Percentiles rank a stretch among this genome's conserved stretches.
Evolutionary conservation across 2,113 vertebrate species (phyloP).

Genomic region (Colistium nudipinnis): DNA sequence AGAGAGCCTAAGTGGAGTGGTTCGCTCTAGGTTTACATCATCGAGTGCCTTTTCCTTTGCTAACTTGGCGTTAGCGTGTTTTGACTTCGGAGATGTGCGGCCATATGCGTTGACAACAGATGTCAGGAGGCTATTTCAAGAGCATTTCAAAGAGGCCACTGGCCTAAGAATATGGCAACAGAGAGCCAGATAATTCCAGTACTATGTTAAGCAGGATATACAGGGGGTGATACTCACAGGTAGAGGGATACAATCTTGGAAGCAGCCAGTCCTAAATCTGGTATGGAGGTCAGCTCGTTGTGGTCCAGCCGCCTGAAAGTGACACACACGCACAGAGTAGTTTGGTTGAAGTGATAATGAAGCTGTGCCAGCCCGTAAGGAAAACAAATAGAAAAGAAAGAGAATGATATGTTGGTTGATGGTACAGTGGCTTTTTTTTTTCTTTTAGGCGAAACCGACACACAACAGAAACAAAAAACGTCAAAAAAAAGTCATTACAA

Average conservation of each 20-base stretch:
- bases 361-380: neutral
- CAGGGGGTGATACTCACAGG: constrained; percentile 86
- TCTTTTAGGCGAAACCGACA: too few species aligned
- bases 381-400: neutral
- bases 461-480: neutral
- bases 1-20: constrained; percentile 13
- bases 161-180: constrained; percentile 49
- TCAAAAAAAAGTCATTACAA: neutral
- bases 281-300: constrained; percentile 90
- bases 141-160: constrained; percentile 53
- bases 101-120: constrained; percentile 26
- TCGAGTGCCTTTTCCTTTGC: neutral
- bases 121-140: constrained; percentile 58
- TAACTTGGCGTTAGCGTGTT: constrained; percentile 16
- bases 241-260: constrained; percentile 82
- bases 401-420: neutral
- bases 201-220: constrained; percentile 23
- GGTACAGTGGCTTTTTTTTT: neutral
- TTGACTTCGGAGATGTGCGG: constrained; percentile 27
- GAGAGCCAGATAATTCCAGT: constrained; percentile 32
- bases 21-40: constrained; percentile 16
- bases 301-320: constrained; percentile 89
- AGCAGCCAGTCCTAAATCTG: constrained; percentile 85
- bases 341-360: constrained; percentile 35
- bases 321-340: constrained; percentile 36